Evolutionary conservation across 2,113 vertebrate species (phyloP).

Genomic region (Podarcis muralis): DNA sequence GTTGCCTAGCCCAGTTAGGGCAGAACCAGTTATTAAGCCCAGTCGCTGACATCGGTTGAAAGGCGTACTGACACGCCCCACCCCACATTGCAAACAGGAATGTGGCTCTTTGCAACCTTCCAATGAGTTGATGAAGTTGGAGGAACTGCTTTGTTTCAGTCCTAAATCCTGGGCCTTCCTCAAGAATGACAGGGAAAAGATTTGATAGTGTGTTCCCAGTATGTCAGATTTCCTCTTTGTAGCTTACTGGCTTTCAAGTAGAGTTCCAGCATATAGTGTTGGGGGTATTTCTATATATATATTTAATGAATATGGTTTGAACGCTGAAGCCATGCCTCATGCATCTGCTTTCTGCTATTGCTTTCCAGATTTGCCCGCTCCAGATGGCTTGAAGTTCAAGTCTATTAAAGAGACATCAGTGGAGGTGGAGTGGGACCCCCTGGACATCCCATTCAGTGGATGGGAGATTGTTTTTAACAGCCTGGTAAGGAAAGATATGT

Average conservation of each 20-base stretch:
- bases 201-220: not conserved
- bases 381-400: constrained; percentile 95
- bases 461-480: constrained; percentile 97
- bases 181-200: not conserved
- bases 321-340: not conserved
- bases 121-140: too few species aligned
- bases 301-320: too few species aligned
- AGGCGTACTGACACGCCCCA: too few species aligned
- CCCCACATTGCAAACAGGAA: too few species aligned
- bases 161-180: too few species aligned
- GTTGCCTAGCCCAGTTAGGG: too few species aligned
- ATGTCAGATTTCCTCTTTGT: not conserved
- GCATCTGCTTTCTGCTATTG: not conserved
- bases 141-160: not conserved
- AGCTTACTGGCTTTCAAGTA: too few species aligned
- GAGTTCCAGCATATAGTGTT: not conserved
- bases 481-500: constrained; percentile 76
- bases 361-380: constrained; percentile 88
- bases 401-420: constrained; percentile 92
- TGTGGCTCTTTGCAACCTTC: not conserved
- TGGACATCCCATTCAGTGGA: constrained; percentile 91
- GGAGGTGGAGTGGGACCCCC: constrained; percentile 95
- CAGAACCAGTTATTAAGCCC: too few species aligned
- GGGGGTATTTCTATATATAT: not conserved
- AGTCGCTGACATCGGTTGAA: too few species aligned